Percentiles rank a stretch among this genome's conserved stretches.
phyloP scores from a whole-genome alignment of 1,140 invertebrate genomes.

The Andrena cerasifolii region DNA sequence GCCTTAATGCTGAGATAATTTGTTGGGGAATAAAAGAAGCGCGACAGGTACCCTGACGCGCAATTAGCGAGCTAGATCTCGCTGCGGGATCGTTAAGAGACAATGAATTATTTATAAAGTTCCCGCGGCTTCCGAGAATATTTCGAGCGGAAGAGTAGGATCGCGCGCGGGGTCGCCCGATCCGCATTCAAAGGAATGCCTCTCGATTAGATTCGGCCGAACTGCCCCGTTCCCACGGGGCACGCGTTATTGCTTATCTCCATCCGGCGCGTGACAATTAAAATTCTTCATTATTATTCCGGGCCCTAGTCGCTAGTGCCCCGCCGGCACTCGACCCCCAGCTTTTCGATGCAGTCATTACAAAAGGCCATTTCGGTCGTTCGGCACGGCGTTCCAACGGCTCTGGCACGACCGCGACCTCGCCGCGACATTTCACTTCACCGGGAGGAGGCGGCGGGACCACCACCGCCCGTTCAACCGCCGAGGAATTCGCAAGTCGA shows the following conservation, averaged over 20 bases:
- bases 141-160: constrained; percentile 16
- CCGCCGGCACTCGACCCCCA: background rate
- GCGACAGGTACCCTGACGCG: background rate
- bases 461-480: background rate
- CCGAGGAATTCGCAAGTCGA: constrained; percentile 35
- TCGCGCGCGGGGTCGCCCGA: background rate
- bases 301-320: too few species aligned
- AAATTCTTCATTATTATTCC: constrained; percentile 40
- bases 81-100: constrained; percentile 22
- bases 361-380: background rate
- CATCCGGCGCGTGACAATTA: background rate
- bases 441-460: background rate
- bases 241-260: constrained; percentile 14
- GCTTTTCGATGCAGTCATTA: background rate
- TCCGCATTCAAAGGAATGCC: constrained; percentile 8
- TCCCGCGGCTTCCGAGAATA: constrained; percentile 37
- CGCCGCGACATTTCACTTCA: constrained; percentile 11
- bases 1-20: background rate
- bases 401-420: background rate
- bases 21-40: background rate
- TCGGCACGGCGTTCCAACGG: too few species aligned
- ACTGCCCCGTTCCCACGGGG: constrained; percentile 17
- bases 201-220: constrained; percentile 9
- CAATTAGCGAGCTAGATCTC: constrained; percentile 32
- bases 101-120: constrained; percentile 44